Base-by-base conservation (phyloP, 2,113 vertebrate species). In the Lepisosteus oculatus region DNA sequence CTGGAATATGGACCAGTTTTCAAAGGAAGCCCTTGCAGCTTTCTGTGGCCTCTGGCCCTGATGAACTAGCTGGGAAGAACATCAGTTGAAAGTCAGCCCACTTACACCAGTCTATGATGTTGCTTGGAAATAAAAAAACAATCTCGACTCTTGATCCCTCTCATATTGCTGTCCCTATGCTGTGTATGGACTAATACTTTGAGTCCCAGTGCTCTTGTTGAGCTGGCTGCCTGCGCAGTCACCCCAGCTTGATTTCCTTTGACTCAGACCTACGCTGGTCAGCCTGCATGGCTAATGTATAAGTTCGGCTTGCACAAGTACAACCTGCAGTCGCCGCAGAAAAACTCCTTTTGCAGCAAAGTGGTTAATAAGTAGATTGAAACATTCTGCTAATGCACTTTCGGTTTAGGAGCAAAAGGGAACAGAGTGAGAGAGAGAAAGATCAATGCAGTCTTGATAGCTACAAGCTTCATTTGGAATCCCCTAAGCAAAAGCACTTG, bases 401-500 rank as follows among this genome's bases (percentile, higher is more conserved):
- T 74, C 70, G 69, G 63, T 76, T 65, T 74, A 69, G 55, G 74
- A 72, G 69, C 14, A 45, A 55, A 43, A 61, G 67, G 65, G 17
- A 51, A 72, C 69, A 66, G 63, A 67, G 75, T 41, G 65, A 54
- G 65, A 75, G 69, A 69, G 61, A 56, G 73, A 55, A 73, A 78
- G 79, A 84, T 84, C 83, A 81, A 84, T 84, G 80, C 68, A 14
- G 66, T 72, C 74, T 79, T 82, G 83, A 82, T 84, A 84, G 78
- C 76, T 79, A 76, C 76, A 78, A 76, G 74, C 80, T 80, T 84
- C 78, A 80, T 80, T 77, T 80, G 78, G 78, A 80, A 77, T 81
- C 80, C 82, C 80, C 73, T 51, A 65, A 80, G 80, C 78, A 76
- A 85, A 88, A 84, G 86, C 87, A 89, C 88, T 90, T 90, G 86